Evolutionary conservation across 2,113 vertebrate genomes (phyloP), one percentile per base, ranked within the genome.

Genomic region (Oplegnathus fasciatus): DNA sequence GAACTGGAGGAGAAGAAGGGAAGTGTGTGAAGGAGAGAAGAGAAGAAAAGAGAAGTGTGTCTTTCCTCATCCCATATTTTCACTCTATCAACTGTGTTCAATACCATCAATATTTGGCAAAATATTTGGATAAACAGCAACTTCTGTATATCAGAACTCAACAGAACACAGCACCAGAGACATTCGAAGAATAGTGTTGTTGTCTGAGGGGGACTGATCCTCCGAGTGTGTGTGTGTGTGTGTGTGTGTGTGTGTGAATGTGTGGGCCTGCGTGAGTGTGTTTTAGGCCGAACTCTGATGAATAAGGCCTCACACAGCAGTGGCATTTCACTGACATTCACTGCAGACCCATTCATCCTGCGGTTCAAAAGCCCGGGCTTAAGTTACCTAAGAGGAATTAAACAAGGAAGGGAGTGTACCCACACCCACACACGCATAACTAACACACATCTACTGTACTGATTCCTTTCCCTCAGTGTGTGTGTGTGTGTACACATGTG

Each of bases 301-400:
- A 94, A 94, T 91, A 91, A 90, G 91, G 82, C 86, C 88, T 91
- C 84, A 92, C 92, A 93, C 86, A 91, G 91, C 74, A 88, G 84
- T 92, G 92, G 89, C 91, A 95, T 93, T 94, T 94, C 80, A 89
- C 83, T 93, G 91, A 92, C 92, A 93, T 94, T 94, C 92, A 92
- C 83, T 88, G 73, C 87, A 80, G 88, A 87, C 69, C 86, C 82
- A 91, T 95, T 94, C 93, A 90, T 93, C 69, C 78, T 82, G 82
- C 9, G 71, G 87, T 91, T 94, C 89, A 93, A 95, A 95, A 90
- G 91, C 85, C 42, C 14, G 1, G 74, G 92, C 79, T 93, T 89
- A 91, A 84, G 87, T 94, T 94, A 95, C 92, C 89, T 77, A 78
- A 81, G 80, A 90, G 78, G 88, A 91, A 89, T 91, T 88, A 93